Evolutionary conservation across 2,113 vertebrate species (phyloP).

Genomic region (Gobio gobio): DNA sequence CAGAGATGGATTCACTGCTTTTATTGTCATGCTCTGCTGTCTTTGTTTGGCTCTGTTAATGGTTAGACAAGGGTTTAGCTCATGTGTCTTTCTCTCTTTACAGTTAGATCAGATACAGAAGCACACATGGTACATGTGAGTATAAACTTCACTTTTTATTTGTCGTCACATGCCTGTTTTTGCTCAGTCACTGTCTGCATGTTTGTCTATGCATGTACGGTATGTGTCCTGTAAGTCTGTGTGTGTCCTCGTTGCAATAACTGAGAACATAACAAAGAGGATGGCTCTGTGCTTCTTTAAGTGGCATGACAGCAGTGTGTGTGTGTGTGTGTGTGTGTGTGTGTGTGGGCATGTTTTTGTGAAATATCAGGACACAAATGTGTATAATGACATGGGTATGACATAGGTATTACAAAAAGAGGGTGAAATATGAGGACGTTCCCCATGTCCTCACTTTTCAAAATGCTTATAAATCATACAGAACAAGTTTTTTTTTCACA

Average conservation of each 20-base stretch:
- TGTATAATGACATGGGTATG: too few species aligned
- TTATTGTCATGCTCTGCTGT: background rate
- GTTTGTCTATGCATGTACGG: background rate
- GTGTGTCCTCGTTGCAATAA: background rate
- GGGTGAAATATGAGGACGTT: too few species aligned
- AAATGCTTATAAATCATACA: too few species aligned
- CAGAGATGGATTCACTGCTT: conserved; percentile 26
- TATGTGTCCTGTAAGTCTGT: conserved; percentile 2
- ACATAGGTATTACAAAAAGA: too few species aligned
- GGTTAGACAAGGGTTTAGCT: conserved; percentile 19
- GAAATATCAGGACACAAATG: too few species aligned
- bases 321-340: background rate
- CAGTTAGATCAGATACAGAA: conserved; percentile 99
- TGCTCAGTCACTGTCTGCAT: conserved; percentile 26
- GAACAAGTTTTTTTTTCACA: too few species aligned
- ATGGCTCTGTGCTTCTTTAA: background rate
- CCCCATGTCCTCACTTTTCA: too few species aligned
- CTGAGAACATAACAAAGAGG: background rate
- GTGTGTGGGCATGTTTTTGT: too few species aligned
- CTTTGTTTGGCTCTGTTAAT: conserved; percentile 3
- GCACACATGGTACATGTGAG: conserved; percentile 99
- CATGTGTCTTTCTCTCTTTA: conserved; percentile 52
- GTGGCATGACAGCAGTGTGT: background rate
- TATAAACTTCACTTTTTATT: conserved; percentile 67
- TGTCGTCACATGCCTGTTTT: conserved; percentile 43